These are phyloP conservation scores for Notolabrus celidotus DNA, from an alignment of 2,797 vertebrate genomes.

Conservation along the genomic window DNA sequence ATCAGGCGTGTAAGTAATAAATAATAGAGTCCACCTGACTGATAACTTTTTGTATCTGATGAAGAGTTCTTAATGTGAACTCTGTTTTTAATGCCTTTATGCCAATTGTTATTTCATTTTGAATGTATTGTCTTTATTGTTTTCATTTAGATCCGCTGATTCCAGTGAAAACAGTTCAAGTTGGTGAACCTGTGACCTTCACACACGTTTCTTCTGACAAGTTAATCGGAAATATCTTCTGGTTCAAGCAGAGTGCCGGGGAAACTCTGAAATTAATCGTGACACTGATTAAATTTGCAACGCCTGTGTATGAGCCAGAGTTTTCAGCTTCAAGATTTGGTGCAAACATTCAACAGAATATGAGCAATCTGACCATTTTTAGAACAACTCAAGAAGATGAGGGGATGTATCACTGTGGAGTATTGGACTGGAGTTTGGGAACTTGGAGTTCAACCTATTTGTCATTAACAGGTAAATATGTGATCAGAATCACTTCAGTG, in stretches of 20 bases:
- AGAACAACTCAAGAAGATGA: slow-evolving; percentile 22
- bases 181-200: slow-evolving; percentile 22
- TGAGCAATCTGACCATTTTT: slow-evolving; percentile 17
- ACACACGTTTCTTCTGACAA: not conserved
- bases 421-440: not conserved
- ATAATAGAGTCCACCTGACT: not conserved
- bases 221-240: too few species aligned
- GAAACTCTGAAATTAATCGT: slow-evolving; percentile 3
- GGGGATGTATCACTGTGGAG: slow-evolving; percentile 44
- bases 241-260: slow-evolving; percentile 41
- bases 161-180: slow-evolving; percentile 23
- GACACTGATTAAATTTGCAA: rapidly evolving
- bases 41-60: not conserved
- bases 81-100: not conserved
- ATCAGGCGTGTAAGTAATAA: slow-evolving; percentile 27
- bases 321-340: not conserved
- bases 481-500: too few species aligned
- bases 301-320: rapidly evolving
- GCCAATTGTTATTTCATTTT: too few species aligned
- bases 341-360: rapidly evolving
- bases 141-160: slow-evolving; percentile 9
- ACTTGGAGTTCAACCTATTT: not conserved
- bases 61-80: not conserved
- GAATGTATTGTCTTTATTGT: not conserved
- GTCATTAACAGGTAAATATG: not conserved